Conservation (phyloP, 37 sponge, comb jelly and placozoan genomes). For the Beroe forskalii region DNA sequence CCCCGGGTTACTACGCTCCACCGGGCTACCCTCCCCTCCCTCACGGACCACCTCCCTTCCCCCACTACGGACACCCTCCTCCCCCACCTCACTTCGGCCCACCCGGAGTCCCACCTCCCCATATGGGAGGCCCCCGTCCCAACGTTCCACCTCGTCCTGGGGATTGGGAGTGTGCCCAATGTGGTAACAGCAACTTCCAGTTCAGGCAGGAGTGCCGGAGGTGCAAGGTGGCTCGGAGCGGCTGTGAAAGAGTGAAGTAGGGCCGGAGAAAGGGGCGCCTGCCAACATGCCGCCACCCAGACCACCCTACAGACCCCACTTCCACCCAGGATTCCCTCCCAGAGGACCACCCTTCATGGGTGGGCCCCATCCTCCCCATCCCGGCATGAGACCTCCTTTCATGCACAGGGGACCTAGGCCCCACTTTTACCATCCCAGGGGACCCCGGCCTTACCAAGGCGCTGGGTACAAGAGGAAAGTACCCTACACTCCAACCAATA, state of each 20-base stretch:
- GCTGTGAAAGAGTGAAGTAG: too few species aligned
- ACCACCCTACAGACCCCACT: constrained; percentile 24
- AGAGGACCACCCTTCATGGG: constrained; percentile 31
- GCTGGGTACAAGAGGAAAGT: constrained; percentile 7
- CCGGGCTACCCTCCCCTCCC: constrained; percentile 43
- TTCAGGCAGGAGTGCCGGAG: constrained; percentile 46
- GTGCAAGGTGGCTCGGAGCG: neutral
- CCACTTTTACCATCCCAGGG: neutral
- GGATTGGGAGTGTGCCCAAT: constrained; percentile 47
- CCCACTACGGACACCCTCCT: neutral
- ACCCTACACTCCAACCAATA: constrained; percentile 24
- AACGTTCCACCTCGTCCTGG: constrained; percentile 23
- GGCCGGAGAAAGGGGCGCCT: too few species aligned
- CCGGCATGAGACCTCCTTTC: constrained; percentile 42
- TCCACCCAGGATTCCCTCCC: constrained; percentile 32
- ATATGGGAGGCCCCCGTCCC: neutral
- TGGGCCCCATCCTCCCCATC: neutral
- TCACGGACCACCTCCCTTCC: neutral
- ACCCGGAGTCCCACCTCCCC: neutral
- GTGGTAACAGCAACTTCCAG: constrained; percentile 64
- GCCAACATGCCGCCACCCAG: too few species aligned
- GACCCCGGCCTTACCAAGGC: neutral
- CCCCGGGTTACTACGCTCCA: neutral
- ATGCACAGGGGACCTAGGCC: neutral
- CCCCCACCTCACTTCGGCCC: neutral